These are phyloP conservation scores for Eurytemora carolleeae DNA, from an alignment of 1,140 invertebrate genomes.

Conservation along the genomic window DNA sequence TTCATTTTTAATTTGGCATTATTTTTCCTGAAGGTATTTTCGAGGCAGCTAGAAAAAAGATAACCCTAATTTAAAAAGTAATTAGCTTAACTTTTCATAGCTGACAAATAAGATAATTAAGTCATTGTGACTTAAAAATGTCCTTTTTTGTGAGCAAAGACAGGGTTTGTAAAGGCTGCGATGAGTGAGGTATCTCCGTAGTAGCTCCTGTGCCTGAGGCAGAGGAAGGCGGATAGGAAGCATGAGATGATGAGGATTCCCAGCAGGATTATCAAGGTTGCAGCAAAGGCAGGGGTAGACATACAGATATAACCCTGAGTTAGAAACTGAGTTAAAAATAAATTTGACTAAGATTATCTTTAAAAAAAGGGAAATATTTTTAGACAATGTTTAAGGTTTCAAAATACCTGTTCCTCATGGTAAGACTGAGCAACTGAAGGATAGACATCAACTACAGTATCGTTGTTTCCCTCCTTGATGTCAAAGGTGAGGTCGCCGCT, in stretches of 20 bases:
- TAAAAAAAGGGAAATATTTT: slow-evolving; percentile 39
- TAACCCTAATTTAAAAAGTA: too few species aligned
- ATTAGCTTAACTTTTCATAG: too few species aligned
- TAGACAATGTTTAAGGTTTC: too few species aligned
- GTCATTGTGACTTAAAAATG: slow-evolving; percentile 19
- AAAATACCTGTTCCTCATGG: slow-evolving; percentile 26
- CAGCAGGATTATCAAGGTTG: slow-evolving; percentile 55
- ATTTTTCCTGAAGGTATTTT: too few species aligned
- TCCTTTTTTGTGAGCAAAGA: slow-evolving; percentile 21
- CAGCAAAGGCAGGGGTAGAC: slow-evolving; percentile 69
- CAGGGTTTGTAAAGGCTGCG: slow-evolving; percentile 20
- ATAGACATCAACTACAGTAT: slow-evolving; percentile 16
- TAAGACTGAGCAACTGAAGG: slow-evolving; percentile 22
- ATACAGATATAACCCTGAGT: slow-evolving; percentile 55
- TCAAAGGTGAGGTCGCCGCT: slow-evolving; percentile 62
- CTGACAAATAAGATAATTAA: too few species aligned
- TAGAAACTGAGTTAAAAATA: background rate
- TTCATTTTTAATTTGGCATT: too few species aligned
- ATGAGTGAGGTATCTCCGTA: slow-evolving; percentile 28
- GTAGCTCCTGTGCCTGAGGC: slow-evolving; percentile 37
- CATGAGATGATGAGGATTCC: slow-evolving; percentile 58
- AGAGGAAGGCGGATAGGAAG: slow-evolving; percentile 58
- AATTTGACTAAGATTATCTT: slow-evolving; percentile 18
- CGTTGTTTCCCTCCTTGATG: slow-evolving; percentile 36
- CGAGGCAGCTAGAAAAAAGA: too few species aligned